phyloP scores from a whole-genome alignment of 2,888 invertebrate genomes.

The Lysandra bellargus region DNA sequence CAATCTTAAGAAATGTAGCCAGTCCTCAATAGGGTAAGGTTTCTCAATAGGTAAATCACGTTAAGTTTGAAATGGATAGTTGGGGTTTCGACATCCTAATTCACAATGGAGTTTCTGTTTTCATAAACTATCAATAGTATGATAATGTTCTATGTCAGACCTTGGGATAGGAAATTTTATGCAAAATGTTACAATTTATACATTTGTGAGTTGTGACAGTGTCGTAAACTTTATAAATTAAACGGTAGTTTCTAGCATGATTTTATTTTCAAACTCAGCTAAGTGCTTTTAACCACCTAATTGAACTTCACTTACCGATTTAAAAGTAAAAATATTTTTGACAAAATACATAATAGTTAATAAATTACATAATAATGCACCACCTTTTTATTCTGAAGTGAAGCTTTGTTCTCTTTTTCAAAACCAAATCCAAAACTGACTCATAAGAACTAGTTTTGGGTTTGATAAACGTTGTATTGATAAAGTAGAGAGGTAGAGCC shows the following conservation, averaged over 20 bases:
- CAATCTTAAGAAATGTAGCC: slow-evolving; percentile 7
- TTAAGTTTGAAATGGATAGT: slow-evolving; percentile 22
- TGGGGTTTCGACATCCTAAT: not conserved
- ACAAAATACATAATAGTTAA: not conserved
- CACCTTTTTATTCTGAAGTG: too few relatives aligned
- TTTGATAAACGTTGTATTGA: too few relatives aligned
- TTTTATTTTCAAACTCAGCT: not conserved
- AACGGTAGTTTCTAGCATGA: not conserved
- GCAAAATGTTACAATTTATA: slow-evolving; percentile 38
- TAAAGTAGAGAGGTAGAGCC: not conserved
- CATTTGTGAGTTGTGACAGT: slow-evolving; percentile 6
- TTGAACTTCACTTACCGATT: not conserved
- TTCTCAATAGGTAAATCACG: slow-evolving; percentile 13
- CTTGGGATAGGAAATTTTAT: slow-evolving; percentile 43
- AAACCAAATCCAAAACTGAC: too few relatives aligned
- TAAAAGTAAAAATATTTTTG: not conserved
- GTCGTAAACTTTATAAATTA: slow-evolving; percentile 18
- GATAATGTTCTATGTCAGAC: slow-evolving; percentile 35
- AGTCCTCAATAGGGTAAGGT: not conserved
- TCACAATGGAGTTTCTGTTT: slow-evolving; percentile 14
- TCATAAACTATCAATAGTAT: slow-evolving; percentile 18
- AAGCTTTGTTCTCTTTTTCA: too few relatives aligned
- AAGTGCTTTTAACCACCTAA: not conserved
- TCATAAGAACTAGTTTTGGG: too few relatives aligned
- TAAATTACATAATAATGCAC: too few relatives aligned